phyloP scores from a whole-genome alignment of 2,888 invertebrate species.

The Anagyrus pseudococci region DNA sequence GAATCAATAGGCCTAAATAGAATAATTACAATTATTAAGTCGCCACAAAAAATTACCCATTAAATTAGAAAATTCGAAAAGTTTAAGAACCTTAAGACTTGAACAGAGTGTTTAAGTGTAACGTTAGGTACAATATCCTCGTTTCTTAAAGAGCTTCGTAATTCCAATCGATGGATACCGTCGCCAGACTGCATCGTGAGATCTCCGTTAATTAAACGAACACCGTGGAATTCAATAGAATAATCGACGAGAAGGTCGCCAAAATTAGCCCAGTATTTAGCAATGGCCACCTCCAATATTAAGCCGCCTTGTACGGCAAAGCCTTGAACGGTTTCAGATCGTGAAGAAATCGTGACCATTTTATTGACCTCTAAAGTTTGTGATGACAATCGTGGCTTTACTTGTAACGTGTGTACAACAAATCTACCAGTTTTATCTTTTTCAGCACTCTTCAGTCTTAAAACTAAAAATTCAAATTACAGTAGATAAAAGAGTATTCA shows the following conservation, averaged over 20 bases:
- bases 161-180: constrained; percentile 75
- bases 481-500: constrained; percentile 1
- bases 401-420: constrained; percentile 87
- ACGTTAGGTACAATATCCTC: constrained; percentile 83
- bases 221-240: constrained; percentile 81
- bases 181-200: constrained; percentile 78
- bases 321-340: constrained; percentile 73
- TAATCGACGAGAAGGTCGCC: constrained; percentile 80
- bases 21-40: constrained; percentile 22
- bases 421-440: constrained; percentile 77
- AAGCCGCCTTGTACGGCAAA: constrained; percentile 81
- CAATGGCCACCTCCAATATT: constrained; percentile 87
- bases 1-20: constrained; percentile 77
- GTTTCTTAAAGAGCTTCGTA: constrained; percentile 71
- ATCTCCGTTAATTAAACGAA: constrained; percentile 71
- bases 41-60: neutral
- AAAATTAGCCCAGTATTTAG: constrained; percentile 94
- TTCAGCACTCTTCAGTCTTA: constrained; percentile 68
- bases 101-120: constrained; percentile 77
- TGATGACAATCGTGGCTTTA: constrained; percentile 80
- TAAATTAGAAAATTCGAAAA: constrained; percentile 1
- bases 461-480: constrained; percentile 57
- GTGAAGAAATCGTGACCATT: constrained; percentile 73
- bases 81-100: constrained; percentile 72
- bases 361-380: constrained; percentile 81